Percentiles rank a stretch among this genome's conserved stretches.
These are phyloP conservation scores for Drosophila nannoptera DNA, from an alignment of 1,140 invertebrate genomes.

Conservation along the genomic window DNA sequence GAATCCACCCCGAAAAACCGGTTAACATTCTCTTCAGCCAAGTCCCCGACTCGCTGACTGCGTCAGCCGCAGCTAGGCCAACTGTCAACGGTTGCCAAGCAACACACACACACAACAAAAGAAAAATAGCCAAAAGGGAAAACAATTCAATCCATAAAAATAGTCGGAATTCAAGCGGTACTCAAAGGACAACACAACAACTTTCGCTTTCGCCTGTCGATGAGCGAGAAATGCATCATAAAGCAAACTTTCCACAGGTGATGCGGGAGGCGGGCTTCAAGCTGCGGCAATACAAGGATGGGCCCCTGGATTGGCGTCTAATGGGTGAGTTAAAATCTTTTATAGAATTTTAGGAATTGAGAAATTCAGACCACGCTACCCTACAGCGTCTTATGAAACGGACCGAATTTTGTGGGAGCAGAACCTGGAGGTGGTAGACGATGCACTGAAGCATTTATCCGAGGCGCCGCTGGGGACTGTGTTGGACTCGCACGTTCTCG, in stretches of 20 bases:
- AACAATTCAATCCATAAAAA: conserved; percentile 32
- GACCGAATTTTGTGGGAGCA: conserved; percentile 69
- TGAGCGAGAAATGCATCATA: conserved; percentile 52
- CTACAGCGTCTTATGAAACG: conserved; percentile 66
- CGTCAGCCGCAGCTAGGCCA: too few species aligned
- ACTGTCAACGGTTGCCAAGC: conserved; percentile 10
- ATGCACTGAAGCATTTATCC: conserved; percentile 60
- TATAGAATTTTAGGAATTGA: not conserved
- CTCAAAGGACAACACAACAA: conserved; percentile 41
- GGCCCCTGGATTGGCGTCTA: conserved; percentile 70
- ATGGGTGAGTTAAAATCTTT: conserved; percentile 61
- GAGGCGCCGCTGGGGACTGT: conserved; percentile 69
- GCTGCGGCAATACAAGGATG: conserved; percentile 64
- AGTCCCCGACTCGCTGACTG: conserved; percentile 27
- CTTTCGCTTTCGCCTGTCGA: conserved; percentile 40
- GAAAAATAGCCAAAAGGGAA: conserved; percentile 36
- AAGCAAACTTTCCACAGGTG: conserved; percentile 67
- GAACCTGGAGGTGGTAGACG: conserved; percentile 69
- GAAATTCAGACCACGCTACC: not conserved
- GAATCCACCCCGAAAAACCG: not conserved
- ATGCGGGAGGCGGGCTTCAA: conserved; percentile 71
- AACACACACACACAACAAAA: conserved; percentile 39
- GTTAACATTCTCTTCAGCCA: conserved; percentile 11
- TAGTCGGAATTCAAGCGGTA: conserved; percentile 27
- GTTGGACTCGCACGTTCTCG: conserved; percentile 68